These are phyloP conservation scores for Gorsachius magnificus DNA, from an alignment of 2,797 vertebrate species.

Conservation along the genomic window DNA sequence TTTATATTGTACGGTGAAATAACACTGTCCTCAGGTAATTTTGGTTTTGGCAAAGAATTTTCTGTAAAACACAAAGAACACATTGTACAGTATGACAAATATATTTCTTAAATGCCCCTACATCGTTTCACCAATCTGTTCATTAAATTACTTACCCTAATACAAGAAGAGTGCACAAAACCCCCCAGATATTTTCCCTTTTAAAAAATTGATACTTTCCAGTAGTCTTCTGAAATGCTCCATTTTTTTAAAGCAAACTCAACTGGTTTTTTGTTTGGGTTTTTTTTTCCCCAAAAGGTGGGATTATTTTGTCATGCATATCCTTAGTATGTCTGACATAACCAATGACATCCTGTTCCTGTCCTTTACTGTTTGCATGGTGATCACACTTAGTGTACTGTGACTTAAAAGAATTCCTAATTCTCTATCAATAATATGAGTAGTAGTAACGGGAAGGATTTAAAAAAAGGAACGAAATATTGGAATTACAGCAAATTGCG, in stretches of 20 bases:
- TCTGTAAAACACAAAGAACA: constrained; percentile 82
- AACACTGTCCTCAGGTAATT: constrained; percentile 88
- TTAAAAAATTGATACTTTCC: neutral
- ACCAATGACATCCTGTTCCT: neutral
- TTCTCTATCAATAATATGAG: neutral
- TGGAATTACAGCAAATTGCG: neutral
- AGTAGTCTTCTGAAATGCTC: neutral
- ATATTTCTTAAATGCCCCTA: constrained; percentile 2
- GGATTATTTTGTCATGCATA: neutral
- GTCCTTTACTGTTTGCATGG: neutral
- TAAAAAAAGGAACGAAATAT: neutral
- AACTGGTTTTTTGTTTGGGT: neutral
- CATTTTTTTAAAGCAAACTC: neutral
- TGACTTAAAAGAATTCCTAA: neutral
- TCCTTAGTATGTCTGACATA: neutral
- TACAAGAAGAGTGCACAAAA: neutral
- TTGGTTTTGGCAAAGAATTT: constrained; percentile 98
- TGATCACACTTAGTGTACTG: neutral
- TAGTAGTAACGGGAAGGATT: neutral
- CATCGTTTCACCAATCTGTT: neutral
- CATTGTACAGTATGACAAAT: constrained; percentile 48
- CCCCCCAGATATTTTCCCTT: neutral
- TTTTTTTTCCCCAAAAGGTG: neutral
- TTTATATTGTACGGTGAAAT: constrained; percentile 91
- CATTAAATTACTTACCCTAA: constrained; percentile 7